Base-by-base conservation (phyloP, 2,797 vertebrate genomes). In the Sandelia bainsii region DNA sequence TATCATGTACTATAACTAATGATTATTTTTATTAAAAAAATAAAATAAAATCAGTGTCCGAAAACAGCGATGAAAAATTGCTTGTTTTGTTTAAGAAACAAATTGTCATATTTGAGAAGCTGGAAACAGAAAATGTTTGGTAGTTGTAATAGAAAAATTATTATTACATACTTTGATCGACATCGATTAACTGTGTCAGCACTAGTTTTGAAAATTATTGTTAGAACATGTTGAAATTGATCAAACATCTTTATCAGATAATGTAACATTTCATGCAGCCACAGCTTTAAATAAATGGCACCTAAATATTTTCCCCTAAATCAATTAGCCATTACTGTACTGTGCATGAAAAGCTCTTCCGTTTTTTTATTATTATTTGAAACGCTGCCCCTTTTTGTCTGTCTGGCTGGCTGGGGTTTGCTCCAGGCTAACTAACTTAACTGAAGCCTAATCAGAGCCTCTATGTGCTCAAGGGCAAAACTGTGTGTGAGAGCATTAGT, bases 361-460 rank as follows among this genome's bases (percentile, higher is more conserved):
- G 37, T 48, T 29, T 8, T 56, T 72, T 61, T 51, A 19, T 8
- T 11, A 19, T 69, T 48, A 34, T 62, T 77, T 71, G 42, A 48
- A n/a, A 46, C 16, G 27, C 52, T 60, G 58, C 53, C 68, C 37
- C 66, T 48, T 72, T 48, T 72, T 60, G 52, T 23, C 25, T 25
- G n/a, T 46, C 68, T 37, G 65, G 56, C 57, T 78, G 74, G 62
- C 52, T 74, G 45, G 23, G 81, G 75, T 85, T 74, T 59, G 65
- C 71, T 72, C 10, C 13, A 14, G 75, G 77, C 70, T 62, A 73
- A 80, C 71, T 53, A 67, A 81, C 75, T 60, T 60, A 83, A 82
- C 73, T 70, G 75, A 83, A 84, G 59, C 59, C 81, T 79, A 82
- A 91, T 88, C 80, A 81, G 77, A 83, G 67, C 65, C 57, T 66